These are phyloP conservation scores for Trichomycterus rosablanca DNA, from an alignment of 2,113 vertebrate species.

Conservation along the genomic window DNA sequence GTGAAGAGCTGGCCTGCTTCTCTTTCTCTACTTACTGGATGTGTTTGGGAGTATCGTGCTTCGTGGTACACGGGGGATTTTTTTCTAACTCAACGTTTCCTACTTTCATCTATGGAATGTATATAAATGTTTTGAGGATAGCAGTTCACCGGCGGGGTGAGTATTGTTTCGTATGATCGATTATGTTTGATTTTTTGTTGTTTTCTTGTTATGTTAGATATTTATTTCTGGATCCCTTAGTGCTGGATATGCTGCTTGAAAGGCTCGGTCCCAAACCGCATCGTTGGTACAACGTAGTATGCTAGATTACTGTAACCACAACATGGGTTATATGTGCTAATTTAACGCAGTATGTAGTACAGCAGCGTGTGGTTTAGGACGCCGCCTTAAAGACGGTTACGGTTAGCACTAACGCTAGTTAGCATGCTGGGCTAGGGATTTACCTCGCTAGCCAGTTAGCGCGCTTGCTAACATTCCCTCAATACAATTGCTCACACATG, in stretches of 20 bases:
- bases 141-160: slow-evolving; percentile 37
- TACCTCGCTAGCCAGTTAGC: not conserved
- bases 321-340: not conserved
- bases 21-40: slow-evolving; percentile 64
- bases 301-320: not conserved
- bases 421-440: not conserved
- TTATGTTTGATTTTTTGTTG: not conserved
- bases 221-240: not conserved
- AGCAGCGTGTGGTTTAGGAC: too few species aligned
- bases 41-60: slow-evolving; percentile 57
- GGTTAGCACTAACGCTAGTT: not conserved
- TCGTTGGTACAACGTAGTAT: not conserved
- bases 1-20: slow-evolving; percentile 70
- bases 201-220: not conserved
- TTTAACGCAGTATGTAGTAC: too few species aligned
- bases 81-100: not conserved
- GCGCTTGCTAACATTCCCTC: not conserved
- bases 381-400: not conserved
- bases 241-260: not conserved
- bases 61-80: slow-evolving; percentile 44
- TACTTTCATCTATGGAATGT: slow-evolving; percentile 51
- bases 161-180: not conserved
- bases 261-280: not conserved
- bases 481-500: too few species aligned
- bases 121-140: slow-evolving; percentile 44